Percentiles rank a stretch among this genome's conserved stretches.
phyloP scores from a whole-genome alignment of 2,113 vertebrate genomes.

The Petroica traversi region DNA sequence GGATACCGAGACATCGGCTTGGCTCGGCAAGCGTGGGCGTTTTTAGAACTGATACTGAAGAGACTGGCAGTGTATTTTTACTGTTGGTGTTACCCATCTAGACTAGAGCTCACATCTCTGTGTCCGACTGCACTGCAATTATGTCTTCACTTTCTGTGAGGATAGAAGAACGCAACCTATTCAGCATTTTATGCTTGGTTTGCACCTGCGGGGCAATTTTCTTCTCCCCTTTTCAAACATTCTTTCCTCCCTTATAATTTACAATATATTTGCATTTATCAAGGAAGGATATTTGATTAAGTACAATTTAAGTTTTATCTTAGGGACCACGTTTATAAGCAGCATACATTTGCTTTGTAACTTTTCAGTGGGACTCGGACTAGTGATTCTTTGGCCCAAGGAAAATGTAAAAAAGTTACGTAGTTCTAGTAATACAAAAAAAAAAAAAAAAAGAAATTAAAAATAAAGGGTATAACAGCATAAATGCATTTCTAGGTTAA shows the following conservation, averaged over 20 bases:
- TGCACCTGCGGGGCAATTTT: constrained; percentile 3
- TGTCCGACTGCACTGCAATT: not conserved
- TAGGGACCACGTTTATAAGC: not conserved
- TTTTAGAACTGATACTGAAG: not conserved
- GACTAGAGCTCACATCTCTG: not conserved
- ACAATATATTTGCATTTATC: not conserved
- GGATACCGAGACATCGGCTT: rapidly evolving
- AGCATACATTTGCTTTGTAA: not conserved
- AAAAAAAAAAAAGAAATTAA: no score
- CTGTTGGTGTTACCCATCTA: not conserved
- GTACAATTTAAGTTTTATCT: not conserved
- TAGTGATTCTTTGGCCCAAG: not conserved
- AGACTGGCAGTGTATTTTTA: not conserved
- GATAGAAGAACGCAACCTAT: not conserved
- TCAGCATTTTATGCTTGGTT: not conserved
- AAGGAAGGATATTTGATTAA: not conserved
- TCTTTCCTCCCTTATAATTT: not conserved
- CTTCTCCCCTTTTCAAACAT: not conserved
- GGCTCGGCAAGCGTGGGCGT: not conserved
- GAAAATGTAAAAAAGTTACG: not conserved
- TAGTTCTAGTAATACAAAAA: not conserved
- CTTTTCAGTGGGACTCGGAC: not conserved
- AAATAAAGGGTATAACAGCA: rapidly evolving
- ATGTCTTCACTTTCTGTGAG: not conserved
- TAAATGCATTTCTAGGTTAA: not conserved